Base-by-base conservation (phyloP, 2,113 vertebrate genomes). In the Entelurus aequoreus region DNA sequence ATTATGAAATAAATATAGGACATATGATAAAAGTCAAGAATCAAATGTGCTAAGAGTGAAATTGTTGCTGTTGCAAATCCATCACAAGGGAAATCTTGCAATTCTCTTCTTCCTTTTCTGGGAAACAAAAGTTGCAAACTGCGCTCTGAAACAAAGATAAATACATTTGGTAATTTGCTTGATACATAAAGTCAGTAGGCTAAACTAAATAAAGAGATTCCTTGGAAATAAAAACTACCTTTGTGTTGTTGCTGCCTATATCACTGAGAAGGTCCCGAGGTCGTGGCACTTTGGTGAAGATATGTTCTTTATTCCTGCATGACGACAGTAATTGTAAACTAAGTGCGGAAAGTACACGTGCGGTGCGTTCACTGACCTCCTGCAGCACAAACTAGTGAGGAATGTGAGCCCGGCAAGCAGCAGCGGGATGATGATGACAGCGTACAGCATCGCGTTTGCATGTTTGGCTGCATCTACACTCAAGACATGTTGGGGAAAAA, bases 201-300 rank as follows among this genome's bases (percentile, higher is more conserved):
- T 9, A 11, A 51, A 0, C 16, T 19, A 19, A 51, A 19, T n/a
- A 6, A 44, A 10, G 9, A 46, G 42, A 46, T 11, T 46, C 42
- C 42, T 11, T 46, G 10, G 10, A 42, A 1, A 28, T 40, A 21
- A 4, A 1, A 48, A 1, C 72, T 38, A 85, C 84, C 80, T 77
- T 69, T 0, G 73, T 82, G 5, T 77, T 77, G 71, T 78, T 82
- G 54, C 81, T 21, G 2, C 19, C 54, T 63, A 83, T 66, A 15
- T 76, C 71, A 1, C 48, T 78, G 44, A 87, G 15, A 12, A 77
- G 6, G 62, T 87, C 62, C 10, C 42, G 49, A 13, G 85, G 86
- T 38, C 61, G 0, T 16, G 82, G 82, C 1, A 87, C 21, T 68
- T 58, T 65, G 10, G 79, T 77, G 37, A 81, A 74, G 14, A 88